Evolutionary conservation across 2,113 vertebrate species (phyloP).

Genomic region (Ramphastos sulfuratus): DNA sequence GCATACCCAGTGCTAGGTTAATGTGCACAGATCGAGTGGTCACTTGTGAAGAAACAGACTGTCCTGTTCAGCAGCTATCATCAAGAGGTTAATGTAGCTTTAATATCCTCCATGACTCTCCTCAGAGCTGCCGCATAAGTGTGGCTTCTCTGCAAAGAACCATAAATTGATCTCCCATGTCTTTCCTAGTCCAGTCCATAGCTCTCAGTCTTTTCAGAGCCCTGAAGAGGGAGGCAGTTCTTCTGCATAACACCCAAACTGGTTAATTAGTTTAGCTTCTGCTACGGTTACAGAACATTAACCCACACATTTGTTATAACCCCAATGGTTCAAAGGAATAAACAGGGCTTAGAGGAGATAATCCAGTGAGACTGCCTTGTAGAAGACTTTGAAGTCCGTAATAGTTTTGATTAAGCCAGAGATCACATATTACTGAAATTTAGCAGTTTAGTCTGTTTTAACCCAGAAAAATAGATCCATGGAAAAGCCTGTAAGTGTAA

Average conservation of each 20-base stretch:
- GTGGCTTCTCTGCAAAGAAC: neutral
- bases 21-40: neutral
- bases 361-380: neutral
- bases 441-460: neutral
- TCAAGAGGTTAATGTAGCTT: neutral
- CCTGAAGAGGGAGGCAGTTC: neutral
- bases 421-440: neutral
- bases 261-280: neutral
- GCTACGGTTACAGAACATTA: neutral
- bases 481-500: neutral
- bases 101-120: neutral
- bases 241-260: neutral
- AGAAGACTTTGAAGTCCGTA: neutral
- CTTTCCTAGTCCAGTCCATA: accelerated
- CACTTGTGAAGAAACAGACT: neutral
- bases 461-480: neutral
- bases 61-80: neutral
- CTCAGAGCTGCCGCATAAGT: neutral
- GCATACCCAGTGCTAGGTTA: neutral
- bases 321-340: neutral
- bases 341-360: neutral
- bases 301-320: neutral
- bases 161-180: neutral
- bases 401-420: neutral
- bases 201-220: neutral